phyloP scores from a whole-genome alignment of 92 coral and sea anemone species.

The Meandrina meandrites region DNA sequence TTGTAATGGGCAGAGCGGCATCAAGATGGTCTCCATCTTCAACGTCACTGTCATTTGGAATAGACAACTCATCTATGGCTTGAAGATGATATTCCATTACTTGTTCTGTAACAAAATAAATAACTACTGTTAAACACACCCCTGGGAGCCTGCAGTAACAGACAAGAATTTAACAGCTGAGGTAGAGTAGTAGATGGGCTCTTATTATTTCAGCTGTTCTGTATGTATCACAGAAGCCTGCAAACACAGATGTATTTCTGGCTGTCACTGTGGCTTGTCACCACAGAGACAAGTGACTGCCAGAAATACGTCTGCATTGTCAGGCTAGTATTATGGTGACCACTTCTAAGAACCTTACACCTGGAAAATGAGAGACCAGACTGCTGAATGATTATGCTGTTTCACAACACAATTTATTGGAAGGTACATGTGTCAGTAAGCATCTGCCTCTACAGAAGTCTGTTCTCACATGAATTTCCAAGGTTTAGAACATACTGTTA shows the following conservation, averaged over 20 bases:
- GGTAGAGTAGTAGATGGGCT: too few relatives aligned
- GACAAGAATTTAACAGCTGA: not conserved
- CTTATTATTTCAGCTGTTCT: not conserved
- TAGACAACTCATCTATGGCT: constrained; percentile 79
- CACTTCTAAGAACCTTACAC: not conserved
- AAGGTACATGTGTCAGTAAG: not conserved
- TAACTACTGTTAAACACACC: not conserved
- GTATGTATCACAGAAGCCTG: too few relatives aligned
- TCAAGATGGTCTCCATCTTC: constrained; percentile 32
- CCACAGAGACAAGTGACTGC: too few relatives aligned
- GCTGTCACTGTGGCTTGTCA: too few relatives aligned
- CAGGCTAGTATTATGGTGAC: too few relatives aligned
- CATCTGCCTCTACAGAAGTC: not conserved
- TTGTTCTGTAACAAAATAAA: constrained; percentile 70
- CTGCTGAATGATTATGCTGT: not conserved
- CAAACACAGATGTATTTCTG: too few relatives aligned
- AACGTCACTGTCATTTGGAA: constrained; percentile 65
- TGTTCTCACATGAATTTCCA: not conserved
- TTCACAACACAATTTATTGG: not conserved
- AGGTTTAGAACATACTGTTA: not conserved
- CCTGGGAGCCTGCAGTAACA: not conserved
- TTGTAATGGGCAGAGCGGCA: constrained; percentile 5
- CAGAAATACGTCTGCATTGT: too few relatives aligned
- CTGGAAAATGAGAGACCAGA: not conserved
- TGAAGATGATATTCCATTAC: constrained; percentile 90